Percentiles rank a stretch among this genome's conserved stretches.
Conservation (phyloP, 2,888 invertebrate genomes). For the Trichogramma dendrolimi region DNA sequence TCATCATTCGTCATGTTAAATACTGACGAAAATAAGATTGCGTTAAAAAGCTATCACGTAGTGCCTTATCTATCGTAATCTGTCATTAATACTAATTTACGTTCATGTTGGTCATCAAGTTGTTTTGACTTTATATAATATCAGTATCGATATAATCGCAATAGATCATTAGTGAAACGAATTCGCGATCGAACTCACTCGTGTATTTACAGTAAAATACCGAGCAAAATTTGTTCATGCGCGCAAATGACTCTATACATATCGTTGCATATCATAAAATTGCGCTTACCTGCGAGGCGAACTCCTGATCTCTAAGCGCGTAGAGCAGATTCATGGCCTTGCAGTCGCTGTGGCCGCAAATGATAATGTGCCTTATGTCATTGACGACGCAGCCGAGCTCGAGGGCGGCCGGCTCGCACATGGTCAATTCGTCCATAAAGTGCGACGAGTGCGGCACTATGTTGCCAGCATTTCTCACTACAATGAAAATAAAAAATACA, state of each 20-base stretch:
- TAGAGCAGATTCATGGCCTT: constrained; percentile 95
- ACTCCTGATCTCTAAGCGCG: constrained; percentile 73
- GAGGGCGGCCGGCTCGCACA: constrained; percentile 92
- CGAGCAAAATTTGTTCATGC: not conserved
- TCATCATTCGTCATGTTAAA: no score
- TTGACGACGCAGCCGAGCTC: constrained; percentile 92
- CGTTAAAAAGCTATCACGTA: no score
- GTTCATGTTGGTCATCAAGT: no score
- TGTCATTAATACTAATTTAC: no score
- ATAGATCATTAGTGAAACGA: not conserved
- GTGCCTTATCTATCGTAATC: no score
- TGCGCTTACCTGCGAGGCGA: constrained; percentile 62
- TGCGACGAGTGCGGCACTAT: constrained; percentile 88
- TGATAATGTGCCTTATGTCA: constrained; percentile 85
- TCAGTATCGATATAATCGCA: not conserved
- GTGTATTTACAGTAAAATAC: not conserved
- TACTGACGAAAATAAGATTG: no score
- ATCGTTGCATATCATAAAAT: not conserved
- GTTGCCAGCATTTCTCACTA: constrained; percentile 95
- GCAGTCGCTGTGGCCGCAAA: constrained; percentile 97
- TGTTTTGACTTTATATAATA: no score
- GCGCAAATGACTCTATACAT: not conserved
- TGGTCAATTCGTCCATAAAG: constrained; percentile 80
- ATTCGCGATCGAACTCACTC: not conserved
- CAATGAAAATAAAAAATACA: constrained; percentile 39